These are phyloP conservation scores for Eremophila alpestris DNA, from an alignment of 2,797 vertebrate genomes.

Conservation along the genomic window DNA sequence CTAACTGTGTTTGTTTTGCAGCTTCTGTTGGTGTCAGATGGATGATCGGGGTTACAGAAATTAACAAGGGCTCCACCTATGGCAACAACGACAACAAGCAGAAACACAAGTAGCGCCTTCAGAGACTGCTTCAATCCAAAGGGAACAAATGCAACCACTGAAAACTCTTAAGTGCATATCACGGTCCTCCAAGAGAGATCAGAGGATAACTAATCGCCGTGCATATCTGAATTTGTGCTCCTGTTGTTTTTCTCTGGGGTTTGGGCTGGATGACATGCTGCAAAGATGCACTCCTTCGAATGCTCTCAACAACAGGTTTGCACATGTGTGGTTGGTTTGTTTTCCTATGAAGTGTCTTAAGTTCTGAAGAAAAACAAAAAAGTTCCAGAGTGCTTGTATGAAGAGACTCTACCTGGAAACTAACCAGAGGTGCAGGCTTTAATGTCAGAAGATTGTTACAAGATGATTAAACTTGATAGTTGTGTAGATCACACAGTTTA, in stretches of 20 bases:
- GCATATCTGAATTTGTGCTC: neutral
- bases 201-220: neutral
- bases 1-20: slow-evolving; percentile 56
- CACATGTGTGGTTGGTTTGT: slow-evolving; percentile 8
- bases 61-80: slow-evolving; percentile 88
- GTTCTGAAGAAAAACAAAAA: neutral
- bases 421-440: neutral
- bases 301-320: neutral
- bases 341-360: slow-evolving; percentile 12
- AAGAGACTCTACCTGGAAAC: slow-evolving; percentile 3
- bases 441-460: neutral
- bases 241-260: slow-evolving; percentile 8
- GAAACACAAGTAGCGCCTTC: slow-evolving; percentile 76
- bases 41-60: slow-evolving; percentile 98
- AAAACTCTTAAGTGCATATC: slow-evolving; percentile 25
- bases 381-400: neutral
- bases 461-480: slow-evolving; percentile 22
- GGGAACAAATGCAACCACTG: slow-evolving; percentile 59
- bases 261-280: neutral
- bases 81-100: slow-evolving; percentile 81
- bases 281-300: neutral
- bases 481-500: slow-evolving; percentile 13
- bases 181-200: slow-evolving; percentile 23
- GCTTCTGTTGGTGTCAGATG: slow-evolving; percentile 88
- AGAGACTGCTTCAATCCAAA: slow-evolving; percentile 39